These are phyloP conservation scores for Rhadina sibilatrix DNA, from an alignment of 2,113 vertebrate species.

Conservation along the genomic window DNA sequence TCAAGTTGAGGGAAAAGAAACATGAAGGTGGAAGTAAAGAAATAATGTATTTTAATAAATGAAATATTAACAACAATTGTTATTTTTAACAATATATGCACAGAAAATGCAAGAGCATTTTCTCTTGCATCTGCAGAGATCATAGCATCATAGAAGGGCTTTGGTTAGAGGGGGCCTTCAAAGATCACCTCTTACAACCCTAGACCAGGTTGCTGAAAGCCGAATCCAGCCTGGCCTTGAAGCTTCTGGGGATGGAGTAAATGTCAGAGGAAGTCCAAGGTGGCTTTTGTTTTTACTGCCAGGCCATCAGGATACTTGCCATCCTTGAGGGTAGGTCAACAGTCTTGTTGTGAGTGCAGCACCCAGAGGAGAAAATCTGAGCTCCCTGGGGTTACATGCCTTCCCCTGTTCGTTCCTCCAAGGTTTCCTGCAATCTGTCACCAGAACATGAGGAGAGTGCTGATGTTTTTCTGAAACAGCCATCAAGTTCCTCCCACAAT, in stretches of 20 bases:
- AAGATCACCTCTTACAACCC: background rate
- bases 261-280: background rate
- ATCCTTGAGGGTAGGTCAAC: background rate
- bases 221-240: background rate
- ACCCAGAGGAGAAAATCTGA: background rate
- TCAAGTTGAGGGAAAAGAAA: background rate
- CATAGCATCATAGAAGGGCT: background rate
- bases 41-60: background rate
- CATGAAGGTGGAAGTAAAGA: background rate
- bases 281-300: background rate
- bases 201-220: background rate
- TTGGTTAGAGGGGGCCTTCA: background rate
- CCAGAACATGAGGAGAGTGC: background rate
- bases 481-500: background rate
- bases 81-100: background rate
- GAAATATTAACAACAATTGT: background rate
- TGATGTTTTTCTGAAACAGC: background rate
- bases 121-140: background rate
- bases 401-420: accelerated
- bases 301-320: background rate
- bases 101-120: background rate
- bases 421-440: background rate
- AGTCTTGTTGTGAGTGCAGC: background rate
- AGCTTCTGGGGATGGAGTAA: background rate
- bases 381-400: background rate